Base-by-base conservation (phyloP, 2,888 invertebrate species). In the Malacosoma neustria region DNA sequence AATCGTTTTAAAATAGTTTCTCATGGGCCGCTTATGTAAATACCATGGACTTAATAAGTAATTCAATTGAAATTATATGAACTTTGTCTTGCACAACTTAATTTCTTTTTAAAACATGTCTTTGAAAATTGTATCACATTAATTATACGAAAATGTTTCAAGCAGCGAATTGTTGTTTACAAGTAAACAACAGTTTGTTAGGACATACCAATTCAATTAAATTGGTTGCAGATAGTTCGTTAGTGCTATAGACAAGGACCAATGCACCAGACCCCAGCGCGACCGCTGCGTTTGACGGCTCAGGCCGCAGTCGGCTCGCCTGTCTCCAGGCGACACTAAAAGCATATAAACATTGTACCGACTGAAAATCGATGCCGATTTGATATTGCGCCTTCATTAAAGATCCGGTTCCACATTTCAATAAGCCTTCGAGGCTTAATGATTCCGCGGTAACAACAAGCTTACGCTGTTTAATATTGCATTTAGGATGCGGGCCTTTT, bases 311-410 rank as follows among this genome's bases (percentile, higher is more conserved):
- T 40, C 42, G 54, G 49, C 46, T 45, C 38, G 42, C 46, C 32
- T 38, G 38, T 38, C 38, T 34, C 34, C 14, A 22, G 32, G n/a
- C 60, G 68, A 69, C 71, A 66, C 68, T 72, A 72, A 76, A 69
- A 67, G 69, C 71, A 67, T 67, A 74, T 75, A 74, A 80, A 75
- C 68, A 65, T 65, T 64, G 72, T 70, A 66, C 64, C 64, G 55
- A 51, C 65, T 71, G 73, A 75, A 61, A 81, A 79, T 72, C 81
- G 70, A 77, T 72, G 80, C 62, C 71, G 72, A 76, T 82, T 82
- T 80, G 77, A 82, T 80, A 79, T 75, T 70, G 82, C 79, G 51
- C 75, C 76, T 84, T 84, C 84, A 82, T 85, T 85, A 85, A 68
- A 67, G 74, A 70, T 68, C 81, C 79, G 77, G 79, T 81, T 77